These are phyloP conservation scores for Acarapis woodi DNA, from an alignment of 1,140 invertebrate genomes.

Conservation along the genomic window DNA sequence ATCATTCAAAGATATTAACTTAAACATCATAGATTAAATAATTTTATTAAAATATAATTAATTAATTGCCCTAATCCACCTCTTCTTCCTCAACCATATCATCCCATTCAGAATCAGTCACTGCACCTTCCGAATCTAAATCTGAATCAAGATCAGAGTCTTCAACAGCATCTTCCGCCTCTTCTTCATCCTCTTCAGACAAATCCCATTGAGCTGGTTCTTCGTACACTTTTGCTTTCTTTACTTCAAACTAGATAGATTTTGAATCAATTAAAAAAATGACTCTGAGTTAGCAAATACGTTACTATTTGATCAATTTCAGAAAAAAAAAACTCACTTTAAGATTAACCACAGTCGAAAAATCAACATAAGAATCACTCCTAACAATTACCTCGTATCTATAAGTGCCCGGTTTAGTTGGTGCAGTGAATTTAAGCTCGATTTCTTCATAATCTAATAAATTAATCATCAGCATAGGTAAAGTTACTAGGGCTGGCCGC, in stretches of 20 bases:
- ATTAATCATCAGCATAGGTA: conserved; percentile 50
- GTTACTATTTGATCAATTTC: neutral
- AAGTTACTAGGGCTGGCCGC: conserved; percentile 53
- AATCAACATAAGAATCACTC: conserved; percentile 69
- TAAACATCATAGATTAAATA: too few species aligned
- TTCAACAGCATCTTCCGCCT: conserved; percentile 21
- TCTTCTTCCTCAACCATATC: too few species aligned
- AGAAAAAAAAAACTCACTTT: conserved; percentile 25
- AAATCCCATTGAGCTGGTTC: conserved; percentile 90
- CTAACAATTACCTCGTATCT: conserved; percentile 73
- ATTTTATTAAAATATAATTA: too few species aligned
- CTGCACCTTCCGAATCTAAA: conserved; percentile 81
- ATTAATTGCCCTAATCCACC: too few species aligned
- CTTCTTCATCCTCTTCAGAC: conserved; percentile 63
- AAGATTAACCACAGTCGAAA: conserved; percentile 65
- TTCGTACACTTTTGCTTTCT: conserved; percentile 63
- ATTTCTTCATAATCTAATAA: conserved; percentile 27
- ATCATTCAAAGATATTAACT: too few species aligned
- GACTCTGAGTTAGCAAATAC: neutral
- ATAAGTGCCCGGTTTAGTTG: conserved; percentile 63
- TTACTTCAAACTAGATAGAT: conserved; percentile 44
- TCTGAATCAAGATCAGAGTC: conserved; percentile 34
- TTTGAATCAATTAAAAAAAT: neutral
- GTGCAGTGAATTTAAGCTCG: conserved; percentile 82
- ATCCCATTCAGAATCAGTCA: too few species aligned